Evolutionary conservation across 2,888 invertebrate species (phyloP).

Genomic region (Oligia fasciuncula): DNA sequence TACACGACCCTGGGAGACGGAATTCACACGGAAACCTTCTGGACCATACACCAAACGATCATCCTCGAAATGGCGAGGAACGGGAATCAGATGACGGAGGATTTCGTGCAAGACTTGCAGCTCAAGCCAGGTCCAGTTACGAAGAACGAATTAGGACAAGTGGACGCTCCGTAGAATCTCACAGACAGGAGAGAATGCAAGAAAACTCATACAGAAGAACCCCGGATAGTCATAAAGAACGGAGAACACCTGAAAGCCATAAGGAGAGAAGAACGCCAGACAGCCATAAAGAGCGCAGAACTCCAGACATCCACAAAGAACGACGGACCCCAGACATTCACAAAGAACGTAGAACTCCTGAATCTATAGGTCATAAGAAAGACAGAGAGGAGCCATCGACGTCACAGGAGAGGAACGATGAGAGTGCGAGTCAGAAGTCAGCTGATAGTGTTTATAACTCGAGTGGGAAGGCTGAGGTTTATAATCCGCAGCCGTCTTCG

Average conservation of each 20-base stretch:
- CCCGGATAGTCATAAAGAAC: constrained; percentile 80
- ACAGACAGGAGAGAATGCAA: constrained; percentile 72
- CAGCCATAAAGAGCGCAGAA: constrained; percentile 76
- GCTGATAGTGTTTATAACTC: constrained; percentile 91
- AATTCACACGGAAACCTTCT: constrained; percentile 91
- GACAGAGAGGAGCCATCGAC: constrained; percentile 75
- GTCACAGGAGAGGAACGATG: constrained; percentile 81
- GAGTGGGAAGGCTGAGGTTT: constrained; percentile 84
- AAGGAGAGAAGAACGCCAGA: constrained; percentile 81
- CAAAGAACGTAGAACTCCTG: constrained; percentile 81
- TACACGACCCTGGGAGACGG: constrained; percentile 85
- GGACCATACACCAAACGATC: constrained; percentile 80
- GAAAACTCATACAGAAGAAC: constrained; percentile 83
- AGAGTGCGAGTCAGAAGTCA: constrained; percentile 86
- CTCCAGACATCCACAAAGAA: constrained; percentile 78
- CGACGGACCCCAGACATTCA: constrained; percentile 80
- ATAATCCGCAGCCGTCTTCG: constrained; percentile 86
- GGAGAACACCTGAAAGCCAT: constrained; percentile 78
- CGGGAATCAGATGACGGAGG: constrained; percentile 91
- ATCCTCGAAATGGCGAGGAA: constrained; percentile 82
- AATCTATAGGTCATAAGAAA: constrained; percentile 80
- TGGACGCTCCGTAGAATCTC: constrained; percentile 84
- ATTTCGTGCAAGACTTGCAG: constrained; percentile 86
- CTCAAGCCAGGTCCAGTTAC: constrained; percentile 83
- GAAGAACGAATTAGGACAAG: constrained; percentile 87